Base-by-base conservation (phyloP, 2,888 invertebrate species). In the Ectemnius lituratus region DNA sequence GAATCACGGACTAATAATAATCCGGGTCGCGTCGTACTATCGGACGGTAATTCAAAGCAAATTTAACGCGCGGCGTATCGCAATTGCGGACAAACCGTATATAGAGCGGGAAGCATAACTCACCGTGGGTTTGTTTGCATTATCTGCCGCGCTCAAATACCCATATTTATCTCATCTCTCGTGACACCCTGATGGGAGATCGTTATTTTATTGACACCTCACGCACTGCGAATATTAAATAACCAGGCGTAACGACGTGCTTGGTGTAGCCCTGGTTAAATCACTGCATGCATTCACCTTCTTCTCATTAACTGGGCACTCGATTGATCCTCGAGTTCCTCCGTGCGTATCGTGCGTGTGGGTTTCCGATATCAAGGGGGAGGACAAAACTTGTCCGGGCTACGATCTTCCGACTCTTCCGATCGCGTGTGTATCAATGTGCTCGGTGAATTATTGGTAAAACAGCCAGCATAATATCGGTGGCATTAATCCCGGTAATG, bases 151-250 rank as follows among this genome's bases (percentile, higher is more conserved):
- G 87, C 82, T 88, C 85, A 87, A 89, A 88, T 86, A 88, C 84
- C 86, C 88, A 86, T 89, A 88, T 89, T 89, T 87, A 89, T 88
- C 86, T 87, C 88, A 85, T 87, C 84, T 86, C 86, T 79, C 84
- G 81, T 85, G 85, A 83, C 83, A 84, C 81, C 71, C 78, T 77
- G 79, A 80, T 80, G 81, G 81, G 75, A 73, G 81, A 84, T 87
- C 83, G 85, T 85, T 86, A 84, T 87, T 88, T 87, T 84, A 88
- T 88, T 84, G 85, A 85, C 84, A 82, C 84, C 78, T 80, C 70
- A 64, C 76, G 74, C 70, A 58, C 27, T 37, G 60, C 67, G 81
- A 79, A 83, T 82, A 81, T 83, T 82, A 81, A 82, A 83, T 83
- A 83, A 78, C 72, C 73, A 20, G 61, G 59, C 71, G 73, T 47